Conservation (phyloP, 2,797 vertebrate species). For the Antennarius maculatus region DNA sequence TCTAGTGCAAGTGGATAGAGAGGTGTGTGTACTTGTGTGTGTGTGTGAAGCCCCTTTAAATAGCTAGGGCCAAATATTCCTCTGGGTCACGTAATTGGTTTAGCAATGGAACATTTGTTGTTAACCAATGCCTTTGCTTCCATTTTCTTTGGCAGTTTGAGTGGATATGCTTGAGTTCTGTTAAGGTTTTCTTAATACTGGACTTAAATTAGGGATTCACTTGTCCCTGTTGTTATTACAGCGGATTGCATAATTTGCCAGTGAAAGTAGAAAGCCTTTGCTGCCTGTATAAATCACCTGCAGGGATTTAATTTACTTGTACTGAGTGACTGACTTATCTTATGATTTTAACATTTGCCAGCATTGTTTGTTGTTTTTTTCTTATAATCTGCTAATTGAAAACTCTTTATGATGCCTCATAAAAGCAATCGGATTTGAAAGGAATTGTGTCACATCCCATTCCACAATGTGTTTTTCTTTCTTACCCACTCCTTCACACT, state of each 20-base stretch:
- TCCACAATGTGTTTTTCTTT: conserved; percentile 10
- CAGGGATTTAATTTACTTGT: not conserved
- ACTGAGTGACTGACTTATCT: not conserved
- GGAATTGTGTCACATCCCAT: conserved; percentile 13
- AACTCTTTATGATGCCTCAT: conserved; percentile 1
- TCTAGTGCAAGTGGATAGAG: conserved; percentile 37
- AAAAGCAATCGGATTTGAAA: conserved; percentile 19
- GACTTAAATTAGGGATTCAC: conserved; percentile 17
- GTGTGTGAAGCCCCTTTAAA: conserved; percentile 31
- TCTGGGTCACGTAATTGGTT: conserved; percentile 53
- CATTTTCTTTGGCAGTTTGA: conserved; percentile 40
- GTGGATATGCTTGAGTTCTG: conserved; percentile 9
- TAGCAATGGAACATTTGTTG: conserved; percentile 52
- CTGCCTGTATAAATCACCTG: not conserved
- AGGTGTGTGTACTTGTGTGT: conserved; percentile 13
- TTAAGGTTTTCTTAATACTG: conserved; percentile 7
- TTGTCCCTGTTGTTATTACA: conserved; percentile 19
- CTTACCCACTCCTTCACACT: conserved; percentile 26
- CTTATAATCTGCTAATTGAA: conserved; percentile 15
- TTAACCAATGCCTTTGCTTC: conserved; percentile 36
- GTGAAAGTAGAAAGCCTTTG: conserved; percentile 7
- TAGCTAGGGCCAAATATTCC: conserved; percentile 51
- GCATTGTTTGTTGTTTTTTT: conserved; percentile 18
- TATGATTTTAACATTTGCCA: conserved; percentile 8
- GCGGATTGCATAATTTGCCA: conserved; percentile 31